Evolutionary conservation across 1,140 invertebrate genomes (phyloP), one percentile per base, ranked within the genome.

Genomic region (Tetraneura akinire): DNA sequence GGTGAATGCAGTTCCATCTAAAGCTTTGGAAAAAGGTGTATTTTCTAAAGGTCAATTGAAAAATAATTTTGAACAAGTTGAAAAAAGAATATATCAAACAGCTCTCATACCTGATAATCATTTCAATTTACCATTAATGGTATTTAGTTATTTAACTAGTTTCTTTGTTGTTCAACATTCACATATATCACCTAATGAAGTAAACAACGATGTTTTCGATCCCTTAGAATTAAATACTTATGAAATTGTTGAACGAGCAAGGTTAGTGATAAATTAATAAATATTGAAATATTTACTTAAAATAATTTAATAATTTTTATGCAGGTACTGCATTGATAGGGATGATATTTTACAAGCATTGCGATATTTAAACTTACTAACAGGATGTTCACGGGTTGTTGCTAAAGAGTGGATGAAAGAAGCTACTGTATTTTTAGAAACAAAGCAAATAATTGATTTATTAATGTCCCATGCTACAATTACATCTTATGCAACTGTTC

Each of bases 321-420:
- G 81, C 83, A 95, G 93, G 84, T 94, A 93, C 84, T 92, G 92
- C 88, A 86, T 98, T 81, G 93, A 97, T 83, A 90, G 92, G 82
- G 93, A 93, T 26, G 91, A 98, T 83, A 89, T 98, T 57, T 89
- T 91, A 64, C 91, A 92, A 85, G 93, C 96, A 0, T 86, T 98
- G 0, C 90, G 92, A 71, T 97, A 97, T 85, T 92, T 98, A 88
- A 96, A 96, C 85, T 89, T 97, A 55, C 86, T 98, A 29, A 89
- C 91, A 83, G 96, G 96, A 26, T 94, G 94, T 29, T 88, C 96
- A 0, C 88, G 92, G 11, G 88, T 89, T n/a, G 90, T 96, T 6
- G 94, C 96, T 3, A 86, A 85, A 57, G 91, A 94, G 82, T 99
- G 96, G 96, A 90, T 96, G 83, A 90, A 91, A 80, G 96, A 97